Evolutionary conservation across 2,113 vertebrate genomes (phyloP).

Genomic region (Talpa occidentalis): DNA sequence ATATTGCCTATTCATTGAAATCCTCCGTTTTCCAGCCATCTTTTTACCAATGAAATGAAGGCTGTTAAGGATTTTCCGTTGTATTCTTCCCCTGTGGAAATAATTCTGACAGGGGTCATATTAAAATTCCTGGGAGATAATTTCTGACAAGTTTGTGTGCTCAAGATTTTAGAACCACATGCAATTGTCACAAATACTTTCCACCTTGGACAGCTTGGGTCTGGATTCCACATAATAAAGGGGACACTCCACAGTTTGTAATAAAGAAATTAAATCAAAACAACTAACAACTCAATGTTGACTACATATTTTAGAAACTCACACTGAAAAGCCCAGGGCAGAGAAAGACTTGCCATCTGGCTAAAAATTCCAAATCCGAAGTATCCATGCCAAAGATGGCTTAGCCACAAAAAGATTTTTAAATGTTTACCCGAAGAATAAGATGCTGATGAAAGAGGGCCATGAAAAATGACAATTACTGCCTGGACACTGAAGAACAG

Average conservation of each 20-base stretch:
- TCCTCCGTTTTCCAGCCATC: background rate
- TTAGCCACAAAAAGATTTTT: background rate
- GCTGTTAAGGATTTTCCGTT: background rate
- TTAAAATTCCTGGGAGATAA: background rate
- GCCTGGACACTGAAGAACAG: background rate
- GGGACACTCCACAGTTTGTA: background rate
- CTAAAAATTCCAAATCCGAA: background rate
- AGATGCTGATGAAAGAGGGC: background rate
- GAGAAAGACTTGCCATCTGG: background rate
- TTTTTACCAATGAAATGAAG: background rate
- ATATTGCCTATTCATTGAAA: background rate
- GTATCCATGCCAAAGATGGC: background rate
- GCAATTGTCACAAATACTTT: conserved; percentile 33
- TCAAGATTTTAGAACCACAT: conserved; percentile 29
- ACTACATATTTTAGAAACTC: conserved; percentile 1
- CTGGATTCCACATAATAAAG: background rate
- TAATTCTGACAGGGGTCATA: background rate
- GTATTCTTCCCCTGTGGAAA: background rate
- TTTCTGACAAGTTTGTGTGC: conserved; percentile 23
- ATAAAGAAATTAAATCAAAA: conserved; percentile 46
- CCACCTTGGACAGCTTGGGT: background rate
- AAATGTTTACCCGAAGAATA: conserved; percentile 4
- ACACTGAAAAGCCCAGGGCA: background rate
- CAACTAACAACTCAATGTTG: background rate
- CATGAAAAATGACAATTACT: background rate